Conservation (phyloP, 2,797 vertebrate species). For the Chelonia mydas region DNA sequence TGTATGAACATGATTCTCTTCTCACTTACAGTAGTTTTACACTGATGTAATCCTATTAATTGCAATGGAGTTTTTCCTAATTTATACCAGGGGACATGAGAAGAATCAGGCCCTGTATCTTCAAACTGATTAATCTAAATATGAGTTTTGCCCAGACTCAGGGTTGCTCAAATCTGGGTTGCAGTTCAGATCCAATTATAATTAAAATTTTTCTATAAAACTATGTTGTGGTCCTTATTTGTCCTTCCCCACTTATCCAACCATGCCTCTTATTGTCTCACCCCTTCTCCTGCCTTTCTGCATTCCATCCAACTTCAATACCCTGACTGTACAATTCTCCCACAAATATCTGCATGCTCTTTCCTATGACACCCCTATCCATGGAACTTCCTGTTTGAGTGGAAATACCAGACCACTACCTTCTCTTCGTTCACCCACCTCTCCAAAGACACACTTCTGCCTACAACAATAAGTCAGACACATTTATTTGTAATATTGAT, state of each 20-base stretch:
- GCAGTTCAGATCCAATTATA: background rate
- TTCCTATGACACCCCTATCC: constrained; percentile 13
- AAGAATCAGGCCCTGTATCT: background rate
- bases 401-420: constrained; percentile 8
- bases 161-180: background rate
- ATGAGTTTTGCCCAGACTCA: background rate
- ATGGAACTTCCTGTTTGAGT: constrained; percentile 10
- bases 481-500: constrained; percentile 1
- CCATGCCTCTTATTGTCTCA: background rate
- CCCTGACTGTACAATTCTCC: constrained; percentile 1
- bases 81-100: background rate
- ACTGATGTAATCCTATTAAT: background rate
- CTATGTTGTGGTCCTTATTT: background rate
- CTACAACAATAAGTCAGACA: background rate
- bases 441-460: constrained; percentile 15
- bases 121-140: background rate
- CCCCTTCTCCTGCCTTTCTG: background rate
- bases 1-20: background rate
- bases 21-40: background rate
- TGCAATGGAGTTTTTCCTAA: background rate
- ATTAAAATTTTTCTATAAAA: background rate
- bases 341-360: constrained; percentile 30
- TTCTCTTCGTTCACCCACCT: constrained; percentile 27
- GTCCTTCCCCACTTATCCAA: background rate
- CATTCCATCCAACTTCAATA: constrained; percentile 11